Base-by-base conservation (phyloP, 2,888 invertebrate species). In the Julus scanicus region DNA sequence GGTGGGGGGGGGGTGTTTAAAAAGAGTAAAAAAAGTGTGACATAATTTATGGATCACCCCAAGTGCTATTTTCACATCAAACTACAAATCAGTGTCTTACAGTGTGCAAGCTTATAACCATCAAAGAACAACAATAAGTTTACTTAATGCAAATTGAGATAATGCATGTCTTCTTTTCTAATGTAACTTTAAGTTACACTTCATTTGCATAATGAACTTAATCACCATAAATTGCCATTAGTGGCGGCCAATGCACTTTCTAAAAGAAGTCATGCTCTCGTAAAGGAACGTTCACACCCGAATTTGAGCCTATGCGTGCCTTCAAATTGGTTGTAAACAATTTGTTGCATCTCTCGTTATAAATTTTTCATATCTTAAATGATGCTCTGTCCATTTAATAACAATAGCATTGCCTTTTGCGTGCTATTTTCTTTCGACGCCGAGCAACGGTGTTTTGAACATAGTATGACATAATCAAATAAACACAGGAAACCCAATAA, bases 391-490 rank as follows among this genome's bases (percentile, higher is more conserved):
- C 71, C 29, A 63, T 71, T 9, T 20, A 71, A 71, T 80, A 37
- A 37, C 80, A 37, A 37, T 80, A 37, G 1, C 37, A 37, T 53
- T 15, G 13, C 15, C 53, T 17, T 15, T 8, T 53, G 53, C 53
- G 15, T 53, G 53, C 13, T 9, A 1, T 53, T 37, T 37, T 80
- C 29, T 80, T 9, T 37, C 37, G 37, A 37, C 37, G 37, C 37
- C 80, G 11, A 80, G 29, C 9, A 4, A 37, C 13, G 9, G 20
- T 37, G 80, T 80, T 80, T 80, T 80, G 37, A 80, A 20, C 37
- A 44, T 44, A 44, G 20, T 9, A 80, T 80, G 80, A 80, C 80
- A 80, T 80, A 80, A 80, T 80, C 80, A 80, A 80, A 80, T 80
- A 80, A 80, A 29, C 80, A 20, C 3, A 37, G 80, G 80, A 80